phyloP scores from a whole-genome alignment of 2,888 invertebrate species.

The Ochropacha duplaris region DNA sequence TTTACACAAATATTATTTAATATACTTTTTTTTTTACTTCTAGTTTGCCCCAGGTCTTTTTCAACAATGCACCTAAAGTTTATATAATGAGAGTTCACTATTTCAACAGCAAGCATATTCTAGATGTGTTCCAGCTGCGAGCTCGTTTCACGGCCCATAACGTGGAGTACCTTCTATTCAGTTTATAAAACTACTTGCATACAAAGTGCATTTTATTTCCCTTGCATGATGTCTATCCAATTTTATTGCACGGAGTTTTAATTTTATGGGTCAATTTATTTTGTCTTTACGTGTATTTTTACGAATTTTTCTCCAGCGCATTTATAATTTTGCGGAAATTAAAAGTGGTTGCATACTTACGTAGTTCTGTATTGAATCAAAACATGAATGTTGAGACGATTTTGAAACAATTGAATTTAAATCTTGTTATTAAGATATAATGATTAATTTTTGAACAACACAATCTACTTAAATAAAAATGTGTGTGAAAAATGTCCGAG shows the following conservation, averaged over 20 bases:
- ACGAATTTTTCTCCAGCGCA: neutral
- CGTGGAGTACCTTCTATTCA: slow-evolving; percentile 20
- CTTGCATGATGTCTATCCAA: slow-evolving; percentile 15
- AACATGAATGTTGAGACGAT: too few species aligned
- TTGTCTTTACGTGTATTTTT: neutral
- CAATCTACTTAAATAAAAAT: too few species aligned
- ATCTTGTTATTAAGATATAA: too few species aligned
- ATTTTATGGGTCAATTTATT: neutral
- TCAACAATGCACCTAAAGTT: neutral
- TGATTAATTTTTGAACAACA: too few species aligned
- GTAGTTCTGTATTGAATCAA: too few species aligned
- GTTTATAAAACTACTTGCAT: slow-evolving; percentile 29
- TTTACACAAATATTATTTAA: too few species aligned
- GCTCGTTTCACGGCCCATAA: slow-evolving; percentile 64
- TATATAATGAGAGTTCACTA: slow-evolving; percentile 8
- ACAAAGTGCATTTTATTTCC: slow-evolving; percentile 30
- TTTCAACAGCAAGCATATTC: neutral
- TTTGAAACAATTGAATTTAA: too few species aligned
- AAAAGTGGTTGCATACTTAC: too few species aligned
- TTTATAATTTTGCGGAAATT: neutral
- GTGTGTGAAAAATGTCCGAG: too few species aligned
- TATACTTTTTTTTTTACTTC: too few species aligned
- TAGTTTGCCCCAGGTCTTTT: neutral
- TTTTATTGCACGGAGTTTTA: slow-evolving; percentile 21
- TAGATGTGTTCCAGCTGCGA: slow-evolving; percentile 19